Evolutionary conservation across 2,797 vertebrate species (phyloP).

Genomic region (Mus minutoides): DNA sequence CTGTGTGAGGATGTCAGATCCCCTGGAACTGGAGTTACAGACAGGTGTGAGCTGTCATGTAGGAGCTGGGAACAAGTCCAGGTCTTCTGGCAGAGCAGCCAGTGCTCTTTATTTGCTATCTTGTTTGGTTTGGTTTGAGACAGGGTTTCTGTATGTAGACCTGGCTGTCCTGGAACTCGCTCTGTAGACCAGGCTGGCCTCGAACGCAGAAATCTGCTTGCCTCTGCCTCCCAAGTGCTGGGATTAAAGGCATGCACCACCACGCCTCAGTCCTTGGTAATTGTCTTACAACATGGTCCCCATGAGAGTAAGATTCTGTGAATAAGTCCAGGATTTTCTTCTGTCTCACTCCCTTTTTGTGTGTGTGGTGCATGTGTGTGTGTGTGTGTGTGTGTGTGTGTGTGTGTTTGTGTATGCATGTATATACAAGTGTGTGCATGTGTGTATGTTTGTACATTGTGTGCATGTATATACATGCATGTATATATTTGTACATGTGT

Average conservation of each 20-base stretch:
- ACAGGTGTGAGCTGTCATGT: neutral
- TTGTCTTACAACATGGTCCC: neutral
- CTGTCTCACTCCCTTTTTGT: neutral
- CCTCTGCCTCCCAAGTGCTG: neutral
- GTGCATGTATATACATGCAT: neutral
- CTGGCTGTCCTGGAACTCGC: neutral
- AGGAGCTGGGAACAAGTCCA: neutral
- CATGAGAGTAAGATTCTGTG: neutral
- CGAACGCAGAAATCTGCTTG: neutral
- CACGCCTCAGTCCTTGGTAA: neutral
- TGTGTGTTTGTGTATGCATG: too few relatives aligned
- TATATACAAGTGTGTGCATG: neutral
- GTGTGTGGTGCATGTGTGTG: neutral
- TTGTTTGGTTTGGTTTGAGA: neutral
- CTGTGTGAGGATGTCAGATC: neutral
- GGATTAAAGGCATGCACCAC: neutral
- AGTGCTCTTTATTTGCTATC: neutral
- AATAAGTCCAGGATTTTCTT: neutral
- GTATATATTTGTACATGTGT: neutral
- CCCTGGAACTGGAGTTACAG: neutral
- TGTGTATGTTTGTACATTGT: neutral
- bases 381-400: neutral
- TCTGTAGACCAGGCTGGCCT: neutral
- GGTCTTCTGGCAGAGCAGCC: neutral
- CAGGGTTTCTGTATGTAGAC: neutral